These are phyloP conservation scores for Vanessa cardui DNA, from an alignment of 2,888 invertebrate genomes.

Conservation along the genomic window DNA sequence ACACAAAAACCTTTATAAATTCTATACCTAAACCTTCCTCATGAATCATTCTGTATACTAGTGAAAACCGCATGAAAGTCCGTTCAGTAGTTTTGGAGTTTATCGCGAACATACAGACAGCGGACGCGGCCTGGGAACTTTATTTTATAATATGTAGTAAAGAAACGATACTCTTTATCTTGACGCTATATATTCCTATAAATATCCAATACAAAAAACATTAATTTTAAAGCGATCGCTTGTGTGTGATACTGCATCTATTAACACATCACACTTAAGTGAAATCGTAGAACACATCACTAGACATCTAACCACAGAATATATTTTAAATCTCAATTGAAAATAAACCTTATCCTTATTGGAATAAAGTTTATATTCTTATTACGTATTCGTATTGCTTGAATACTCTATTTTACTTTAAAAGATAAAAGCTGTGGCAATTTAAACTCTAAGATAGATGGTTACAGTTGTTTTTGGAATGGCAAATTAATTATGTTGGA, in stretches of 20 bases:
- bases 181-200: too few species aligned
- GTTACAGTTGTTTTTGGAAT: constrained; percentile 17
- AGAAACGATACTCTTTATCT: too few species aligned
- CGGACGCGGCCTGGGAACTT: too few species aligned
- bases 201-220: too few species aligned
- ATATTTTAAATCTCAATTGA: background rate
- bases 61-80: too few species aligned
- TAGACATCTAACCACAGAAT: constrained; percentile 10
- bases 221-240: background rate
- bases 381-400: background rate
- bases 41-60: too few species aligned
- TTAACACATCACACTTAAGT: constrained; percentile 29
- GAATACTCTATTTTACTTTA: constrained; percentile 11
- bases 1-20: too few species aligned
- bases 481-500: constrained; percentile 10
- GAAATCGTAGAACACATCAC: constrained; percentile 1
- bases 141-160: too few species aligned
- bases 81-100: too few species aligned
- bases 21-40: too few species aligned
- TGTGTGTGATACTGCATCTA: background rate
- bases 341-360: background rate
- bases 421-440: constrained; percentile 5
- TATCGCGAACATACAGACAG: too few species aligned
- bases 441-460: constrained; percentile 16
- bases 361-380: background rate